Evolutionary conservation across 35 echinoderm and acorn worm species (phyloP).

Genomic region (Lytechinus variegatus): DNA sequence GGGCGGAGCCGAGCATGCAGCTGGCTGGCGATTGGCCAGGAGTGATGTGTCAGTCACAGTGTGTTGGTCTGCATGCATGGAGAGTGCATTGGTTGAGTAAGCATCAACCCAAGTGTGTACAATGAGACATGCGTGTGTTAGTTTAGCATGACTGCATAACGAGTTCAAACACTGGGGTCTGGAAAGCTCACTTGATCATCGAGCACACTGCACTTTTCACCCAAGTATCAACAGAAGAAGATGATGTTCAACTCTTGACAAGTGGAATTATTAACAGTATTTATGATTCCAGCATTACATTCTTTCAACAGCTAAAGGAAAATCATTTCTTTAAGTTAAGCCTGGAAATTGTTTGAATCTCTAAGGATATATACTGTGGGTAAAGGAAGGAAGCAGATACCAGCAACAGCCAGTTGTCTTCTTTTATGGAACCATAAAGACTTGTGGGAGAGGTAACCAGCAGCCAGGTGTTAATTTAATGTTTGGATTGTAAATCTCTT

Average conservation of each 20-base stretch:
- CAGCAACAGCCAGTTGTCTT: background rate
- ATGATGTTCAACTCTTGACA: background rate
- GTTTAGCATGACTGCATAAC: constrained; percentile 24
- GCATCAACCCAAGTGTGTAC: constrained; percentile 40
- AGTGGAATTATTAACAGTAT: background rate
- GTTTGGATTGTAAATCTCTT: constrained; percentile 28
- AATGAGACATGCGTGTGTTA: constrained; percentile 26
- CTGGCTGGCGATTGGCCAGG: constrained; percentile 18
- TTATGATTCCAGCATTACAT: background rate
- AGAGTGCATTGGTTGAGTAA: constrained; percentile 35
- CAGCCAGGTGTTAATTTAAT: constrained; percentile 22
- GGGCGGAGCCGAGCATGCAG: background rate
- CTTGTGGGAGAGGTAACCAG: background rate
- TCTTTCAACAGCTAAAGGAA: background rate
- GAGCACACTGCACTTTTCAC: constrained; percentile 1
- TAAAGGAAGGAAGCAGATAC: background rate
- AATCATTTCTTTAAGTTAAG: background rate
- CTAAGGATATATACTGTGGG: background rate
- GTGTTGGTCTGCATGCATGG: background rate
- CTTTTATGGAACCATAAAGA: constrained; percentile 18
- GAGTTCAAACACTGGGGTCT: background rate
- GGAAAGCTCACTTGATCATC: background rate
- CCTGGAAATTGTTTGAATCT: background rate
- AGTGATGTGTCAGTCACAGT: constrained; percentile 37
- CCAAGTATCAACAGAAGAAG: background rate